Base-by-base conservation (phyloP, 2,888 invertebrate species). In the Drosophila limbata region DNA sequence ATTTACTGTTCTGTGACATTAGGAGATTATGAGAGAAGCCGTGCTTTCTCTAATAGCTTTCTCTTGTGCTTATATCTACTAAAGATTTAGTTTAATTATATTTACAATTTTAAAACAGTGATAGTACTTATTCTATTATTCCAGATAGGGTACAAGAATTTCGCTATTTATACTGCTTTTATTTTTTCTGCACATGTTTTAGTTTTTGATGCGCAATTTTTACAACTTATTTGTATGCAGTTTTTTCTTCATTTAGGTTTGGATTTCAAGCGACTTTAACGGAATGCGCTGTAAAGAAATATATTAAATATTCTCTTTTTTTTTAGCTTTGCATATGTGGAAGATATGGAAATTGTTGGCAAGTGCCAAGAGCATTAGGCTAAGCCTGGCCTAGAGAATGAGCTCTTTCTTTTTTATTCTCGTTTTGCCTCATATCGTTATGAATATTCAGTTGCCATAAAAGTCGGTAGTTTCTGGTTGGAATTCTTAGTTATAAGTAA, bases 301-400 rank as follows among this genome's bases (percentile, higher is more conserved):
- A 61, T 71, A 67, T 76, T 76, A 55, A 67, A 72, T 68, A 67
- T 68, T 56, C 47, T 35, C 21, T 55, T 47, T 59, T 52, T 62
- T 53, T 53, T 45, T 45, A 35, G 5, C 8, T 44, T 44, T 56
- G 51, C 66, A 69, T 69, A 73, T 75, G 59, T 51, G 70, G 52
- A 68, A 71, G 75, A 80, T 84, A 84, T 79, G 76, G 77, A 79
- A 83, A 84, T 82, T 70, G 65, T 53, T 61, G 63, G 50, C 53
- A 48, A 59, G 52, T 66, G 68, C 35, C 28, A 35, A 61, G 62
- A 39, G 63, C 68, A 65, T 64, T 65, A 71, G 61, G 57, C 60
- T 63, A 62, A 74, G 69, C 64, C 25, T 13, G 50, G 68, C 51
- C 45, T 55, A 60, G 42, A 45, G n/a, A 33, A 59, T 39, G 44